Evolutionary conservation across 2,888 invertebrate species (phyloP).

Genomic region (Erebia ligea): DNA sequence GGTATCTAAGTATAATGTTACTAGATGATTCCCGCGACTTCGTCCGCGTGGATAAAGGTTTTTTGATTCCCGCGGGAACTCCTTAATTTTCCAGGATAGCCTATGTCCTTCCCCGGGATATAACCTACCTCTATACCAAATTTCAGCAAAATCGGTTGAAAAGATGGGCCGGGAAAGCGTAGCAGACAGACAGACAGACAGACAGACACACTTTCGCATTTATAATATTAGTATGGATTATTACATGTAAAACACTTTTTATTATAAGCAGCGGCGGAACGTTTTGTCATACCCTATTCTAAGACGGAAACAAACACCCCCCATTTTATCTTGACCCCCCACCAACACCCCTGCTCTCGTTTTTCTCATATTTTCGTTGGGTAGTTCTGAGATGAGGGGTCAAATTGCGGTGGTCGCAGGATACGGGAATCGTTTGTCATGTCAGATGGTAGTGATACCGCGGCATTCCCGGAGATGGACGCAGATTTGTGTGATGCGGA

Average conservation of each 20-base stretch:
- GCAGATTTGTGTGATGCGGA: constrained; percentile 69
- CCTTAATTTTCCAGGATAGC: too few species aligned
- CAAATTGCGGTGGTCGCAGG: constrained; percentile 51
- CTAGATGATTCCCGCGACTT: too few species aligned
- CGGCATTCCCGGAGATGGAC: constrained; percentile 70
- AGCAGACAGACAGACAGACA: too few species aligned
- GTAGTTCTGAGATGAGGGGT: constrained; percentile 38
- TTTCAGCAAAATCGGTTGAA: too few species aligned
- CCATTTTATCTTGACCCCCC: constrained; percentile 50
- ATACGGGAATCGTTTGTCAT: constrained; percentile 71
- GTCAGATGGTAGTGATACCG: constrained; percentile 73
- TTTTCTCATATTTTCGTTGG: constrained; percentile 20
- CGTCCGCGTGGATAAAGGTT: too few species aligned
- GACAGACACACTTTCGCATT: too few species aligned
- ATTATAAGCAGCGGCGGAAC: constrained; percentile 33
- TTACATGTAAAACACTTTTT: constrained; percentile 35
- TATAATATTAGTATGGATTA: too few species aligned
- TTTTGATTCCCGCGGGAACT: too few species aligned
- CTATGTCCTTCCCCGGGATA: too few species aligned
- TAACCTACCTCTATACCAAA: too few species aligned
- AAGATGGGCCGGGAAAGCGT: too few species aligned
- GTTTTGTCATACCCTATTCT: constrained; percentile 65
- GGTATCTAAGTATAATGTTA: constrained; percentile 16
- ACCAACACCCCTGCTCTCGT: constrained; percentile 23
- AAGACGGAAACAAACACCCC: constrained; percentile 53